phyloP scores from a whole-genome alignment of 2,113 vertebrate species.

The Damaliscus lunatus region DNA sequence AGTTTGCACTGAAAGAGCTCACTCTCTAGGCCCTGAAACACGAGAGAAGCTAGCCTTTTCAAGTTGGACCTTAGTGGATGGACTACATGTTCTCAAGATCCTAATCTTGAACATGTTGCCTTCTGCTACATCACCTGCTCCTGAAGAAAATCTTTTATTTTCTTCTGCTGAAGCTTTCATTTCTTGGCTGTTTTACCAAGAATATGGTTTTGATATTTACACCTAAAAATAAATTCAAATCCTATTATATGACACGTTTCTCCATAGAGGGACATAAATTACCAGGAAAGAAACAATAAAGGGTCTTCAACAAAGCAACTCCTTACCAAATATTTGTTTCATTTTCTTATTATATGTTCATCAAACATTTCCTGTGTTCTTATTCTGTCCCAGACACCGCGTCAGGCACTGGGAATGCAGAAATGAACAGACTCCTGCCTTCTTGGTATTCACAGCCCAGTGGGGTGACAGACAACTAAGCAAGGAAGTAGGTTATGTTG shows the following conservation, averaged over 20 bases:
- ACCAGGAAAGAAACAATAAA: neutral
- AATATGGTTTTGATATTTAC: neutral
- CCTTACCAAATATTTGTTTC: neutral
- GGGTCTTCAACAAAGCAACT: neutral
- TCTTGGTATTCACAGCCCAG: neutral
- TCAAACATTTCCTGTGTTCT: neutral
- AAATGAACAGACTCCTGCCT: neutral
- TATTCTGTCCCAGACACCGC: neutral
- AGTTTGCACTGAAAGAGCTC: neutral
- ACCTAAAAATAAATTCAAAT: neutral
- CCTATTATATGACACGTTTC: neutral
- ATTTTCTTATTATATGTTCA: neutral
- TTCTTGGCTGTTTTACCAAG: neutral
- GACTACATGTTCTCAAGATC: neutral
- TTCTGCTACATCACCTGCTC: neutral
- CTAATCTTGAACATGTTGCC: neutral
- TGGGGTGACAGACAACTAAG: neutral
- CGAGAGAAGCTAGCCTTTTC: neutral
- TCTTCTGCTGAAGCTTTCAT: neutral
- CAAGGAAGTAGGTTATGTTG: neutral
- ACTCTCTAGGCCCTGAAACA: neutral
- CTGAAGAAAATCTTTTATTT: neutral
- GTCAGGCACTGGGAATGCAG: neutral
- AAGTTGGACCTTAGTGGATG: neutral
- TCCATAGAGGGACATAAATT: neutral